These are phyloP conservation scores for Agrypnia vestita DNA, from an alignment of 1,140 invertebrate genomes.

Conservation along the genomic window DNA sequence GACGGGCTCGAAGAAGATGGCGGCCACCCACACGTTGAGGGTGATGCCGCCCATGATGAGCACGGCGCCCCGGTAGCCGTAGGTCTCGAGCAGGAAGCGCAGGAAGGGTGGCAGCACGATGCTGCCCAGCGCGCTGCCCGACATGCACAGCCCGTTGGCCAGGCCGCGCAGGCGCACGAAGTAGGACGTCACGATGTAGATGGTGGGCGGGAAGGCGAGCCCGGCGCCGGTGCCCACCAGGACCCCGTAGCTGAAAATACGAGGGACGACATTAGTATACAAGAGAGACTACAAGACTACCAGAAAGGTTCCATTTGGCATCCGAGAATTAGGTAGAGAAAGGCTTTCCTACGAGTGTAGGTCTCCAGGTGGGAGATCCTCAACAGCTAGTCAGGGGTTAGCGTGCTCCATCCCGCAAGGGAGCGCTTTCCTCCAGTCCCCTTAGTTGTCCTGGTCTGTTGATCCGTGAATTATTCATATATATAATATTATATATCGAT, in stretches of 20 bases:
- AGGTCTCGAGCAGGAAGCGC: conserved; percentile 79
- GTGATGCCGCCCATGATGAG: conserved; percentile 88
- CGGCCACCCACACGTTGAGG: conserved; percentile 87
- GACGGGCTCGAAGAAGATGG: conserved; percentile 88
- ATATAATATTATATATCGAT: too few relatives aligned
- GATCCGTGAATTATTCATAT: too few relatives aligned
- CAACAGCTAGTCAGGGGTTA: too few relatives aligned
- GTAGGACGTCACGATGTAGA: conserved; percentile 93
- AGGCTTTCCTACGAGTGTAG: too few relatives aligned
- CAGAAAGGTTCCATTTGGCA: too few relatives aligned
- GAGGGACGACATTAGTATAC: too few relatives aligned
- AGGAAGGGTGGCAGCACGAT: conserved; percentile 86
- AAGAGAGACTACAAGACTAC: too few relatives aligned
- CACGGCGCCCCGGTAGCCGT: conserved; percentile 86
- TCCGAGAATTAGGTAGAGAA: too few relatives aligned
- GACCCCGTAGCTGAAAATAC: conserved; percentile 80
- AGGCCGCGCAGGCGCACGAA: conserved; percentile 86
- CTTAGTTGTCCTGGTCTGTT: too few relatives aligned
- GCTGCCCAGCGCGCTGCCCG: conserved; percentile 88
- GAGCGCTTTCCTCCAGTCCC: too few relatives aligned
- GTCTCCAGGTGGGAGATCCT: too few relatives aligned
- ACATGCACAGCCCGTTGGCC: conserved; percentile 92
- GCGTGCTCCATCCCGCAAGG: too few relatives aligned
- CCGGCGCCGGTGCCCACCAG: conserved; percentile 87
- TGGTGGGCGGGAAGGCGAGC: conserved; percentile 87